Evolutionary conservation across 2,113 vertebrate genomes (phyloP).

Genomic region (human (Homo sapiens)): GRCh38 chr6:169419501-169420000

Average conservation of each 20-base stretch:
- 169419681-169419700: neutral
- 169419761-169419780: neutral
- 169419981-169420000: too few species aligned
- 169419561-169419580: neutral
- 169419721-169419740: neutral
- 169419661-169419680: neutral
- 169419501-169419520: neutral
- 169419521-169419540: neutral
- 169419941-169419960: too few species aligned
- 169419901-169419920: neutral
- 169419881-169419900: neutral
- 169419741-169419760: neutral
- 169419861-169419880: slow-evolving; percentile 42
- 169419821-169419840: neutral
- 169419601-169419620: neutral
- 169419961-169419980: too few species aligned
- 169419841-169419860: neutral
- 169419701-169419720: neutral
- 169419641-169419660: neutral
- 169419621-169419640: neutral
- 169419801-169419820: neutral
- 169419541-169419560: neutral
- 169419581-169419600: neutral
- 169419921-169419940: too few species aligned
- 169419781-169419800: neutral